Evolutionary conservation across 2,888 invertebrate species (phyloP).

Genomic region (Mesoligia furuncula): DNA sequence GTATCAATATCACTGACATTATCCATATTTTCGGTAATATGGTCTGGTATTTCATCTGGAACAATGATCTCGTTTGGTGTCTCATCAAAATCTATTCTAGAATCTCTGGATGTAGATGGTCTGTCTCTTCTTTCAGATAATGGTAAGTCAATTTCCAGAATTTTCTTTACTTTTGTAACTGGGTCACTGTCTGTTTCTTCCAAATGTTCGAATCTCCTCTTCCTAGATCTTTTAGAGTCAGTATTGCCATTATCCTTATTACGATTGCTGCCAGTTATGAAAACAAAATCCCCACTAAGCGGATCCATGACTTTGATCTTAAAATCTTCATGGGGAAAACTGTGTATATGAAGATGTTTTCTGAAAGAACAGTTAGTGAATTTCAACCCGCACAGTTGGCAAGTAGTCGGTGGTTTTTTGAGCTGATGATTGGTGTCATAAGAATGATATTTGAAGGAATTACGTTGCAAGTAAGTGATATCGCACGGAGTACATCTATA

Average conservation of each 20-base stretch:
- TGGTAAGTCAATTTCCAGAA: neutral
- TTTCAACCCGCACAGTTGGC: constrained; percentile 30
- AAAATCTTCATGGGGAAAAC: neutral
- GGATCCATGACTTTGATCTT: constrained; percentile 51
- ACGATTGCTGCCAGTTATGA: constrained; percentile 38
- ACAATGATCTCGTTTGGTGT: constrained; percentile 5
- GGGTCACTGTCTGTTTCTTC: neutral
- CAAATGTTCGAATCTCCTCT: neutral
- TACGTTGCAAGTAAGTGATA: constrained; percentile 22
- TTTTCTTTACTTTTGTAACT: neutral
- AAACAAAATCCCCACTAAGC: fast-evolving
- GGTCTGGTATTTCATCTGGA: constrained; percentile 10
- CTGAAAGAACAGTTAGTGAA: constrained; percentile 30
- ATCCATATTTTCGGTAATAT: neutral
- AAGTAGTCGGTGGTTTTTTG: neutral
- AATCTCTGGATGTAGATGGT: constrained; percentile 17
- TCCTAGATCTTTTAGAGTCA: neutral
- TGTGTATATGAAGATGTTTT: constrained; percentile 40
- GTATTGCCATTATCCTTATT: neutral
- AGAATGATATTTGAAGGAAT: constrained; percentile 30
- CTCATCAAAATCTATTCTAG: neutral
- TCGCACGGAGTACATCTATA: constrained; percentile 43
- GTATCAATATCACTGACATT: constrained; percentile 21
- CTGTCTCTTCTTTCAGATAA: neutral
- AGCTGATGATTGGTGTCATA: constrained; percentile 3